These are phyloP conservation scores for Hybognathus amarus DNA, from an alignment of 2,797 vertebrate genomes.

Conservation along the genomic window DNA sequence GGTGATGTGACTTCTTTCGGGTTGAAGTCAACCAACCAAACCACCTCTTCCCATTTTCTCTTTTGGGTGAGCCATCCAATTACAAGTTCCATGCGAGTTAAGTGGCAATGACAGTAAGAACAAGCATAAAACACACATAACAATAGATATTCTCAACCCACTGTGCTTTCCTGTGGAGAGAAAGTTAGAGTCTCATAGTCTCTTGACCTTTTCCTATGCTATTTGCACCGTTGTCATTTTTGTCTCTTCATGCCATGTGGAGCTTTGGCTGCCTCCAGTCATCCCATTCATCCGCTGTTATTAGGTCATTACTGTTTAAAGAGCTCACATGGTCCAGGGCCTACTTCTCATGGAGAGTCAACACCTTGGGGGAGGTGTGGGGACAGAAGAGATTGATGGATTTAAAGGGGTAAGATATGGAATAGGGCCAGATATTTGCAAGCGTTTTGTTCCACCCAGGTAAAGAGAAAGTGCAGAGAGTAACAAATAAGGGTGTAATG, in stretches of 20 bases:
- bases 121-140: slow-evolving; percentile 64
- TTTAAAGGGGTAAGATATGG: slow-evolving; percentile 12
- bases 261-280: slow-evolving; percentile 33
- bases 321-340: slow-evolving; percentile 44
- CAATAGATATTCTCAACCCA: slow-evolving; percentile 60
- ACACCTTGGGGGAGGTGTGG: slow-evolving; percentile 28
- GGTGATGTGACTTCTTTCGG: too few species aligned
- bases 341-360: slow-evolving; percentile 32
- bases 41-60: too few species aligned
- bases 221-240: slow-evolving; percentile 32
- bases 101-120: slow-evolving; percentile 55
- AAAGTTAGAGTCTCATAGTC: background rate
- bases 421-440: slow-evolving; percentile 16
- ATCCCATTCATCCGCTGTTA: slow-evolving; percentile 48
- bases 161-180: slow-evolving; percentile 59
- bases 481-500: slow-evolving; percentile 40
- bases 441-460: slow-evolving; percentile 42
- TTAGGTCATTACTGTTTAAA: slow-evolving; percentile 67
- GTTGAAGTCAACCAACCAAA: too few species aligned
- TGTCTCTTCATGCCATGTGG: slow-evolving; percentile 24
- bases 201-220: slow-evolving; percentile 39
- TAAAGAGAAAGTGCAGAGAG: slow-evolving; percentile 47
- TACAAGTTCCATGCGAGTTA: slow-evolving; percentile 61
- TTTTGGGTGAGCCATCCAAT: slow-evolving; percentile 44
- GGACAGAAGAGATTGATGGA: slow-evolving; percentile 12